These are phyloP conservation scores for Globicephala melas DNA, from an alignment of 2,113 vertebrate genomes.

Conservation along the genomic window DNA sequence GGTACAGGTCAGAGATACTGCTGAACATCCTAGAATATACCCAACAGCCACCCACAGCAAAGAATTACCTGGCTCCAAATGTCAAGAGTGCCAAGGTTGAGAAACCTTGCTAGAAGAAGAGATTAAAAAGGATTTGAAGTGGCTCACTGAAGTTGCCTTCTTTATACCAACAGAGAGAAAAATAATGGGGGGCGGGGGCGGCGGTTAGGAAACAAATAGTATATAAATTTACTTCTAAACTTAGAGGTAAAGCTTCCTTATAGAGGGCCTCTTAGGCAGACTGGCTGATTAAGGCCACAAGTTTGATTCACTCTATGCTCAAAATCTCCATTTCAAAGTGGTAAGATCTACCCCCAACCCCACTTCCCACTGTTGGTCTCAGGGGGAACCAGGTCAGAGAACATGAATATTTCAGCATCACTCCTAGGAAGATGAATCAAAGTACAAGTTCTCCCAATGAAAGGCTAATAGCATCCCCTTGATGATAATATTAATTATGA, in stretches of 20 bases:
- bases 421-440: conserved; percentile 26
- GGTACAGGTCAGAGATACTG: neutral
- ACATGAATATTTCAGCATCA: neutral
- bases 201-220: neutral
- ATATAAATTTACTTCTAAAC: neutral
- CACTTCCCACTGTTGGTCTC: neutral
- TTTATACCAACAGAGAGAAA: neutral
- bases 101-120: neutral
- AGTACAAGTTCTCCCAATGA: conserved; percentile 8
- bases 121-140: neutral
- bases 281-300: neutral
- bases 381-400: neutral
- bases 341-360: neutral
- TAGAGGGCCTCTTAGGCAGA: neutral
- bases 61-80: neutral
- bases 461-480: conserved; percentile 5
- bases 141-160: neutral
- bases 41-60: neutral
- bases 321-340: neutral
- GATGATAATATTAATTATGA: conserved; percentile 33
- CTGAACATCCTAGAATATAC: neutral
- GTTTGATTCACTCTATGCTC: neutral
- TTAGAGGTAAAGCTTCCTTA: neutral
- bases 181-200: no score
- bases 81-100: neutral